phyloP scores from a whole-genome alignment of 2,888 invertebrate genomes.

The Diachrysia chrysitis region DNA sequence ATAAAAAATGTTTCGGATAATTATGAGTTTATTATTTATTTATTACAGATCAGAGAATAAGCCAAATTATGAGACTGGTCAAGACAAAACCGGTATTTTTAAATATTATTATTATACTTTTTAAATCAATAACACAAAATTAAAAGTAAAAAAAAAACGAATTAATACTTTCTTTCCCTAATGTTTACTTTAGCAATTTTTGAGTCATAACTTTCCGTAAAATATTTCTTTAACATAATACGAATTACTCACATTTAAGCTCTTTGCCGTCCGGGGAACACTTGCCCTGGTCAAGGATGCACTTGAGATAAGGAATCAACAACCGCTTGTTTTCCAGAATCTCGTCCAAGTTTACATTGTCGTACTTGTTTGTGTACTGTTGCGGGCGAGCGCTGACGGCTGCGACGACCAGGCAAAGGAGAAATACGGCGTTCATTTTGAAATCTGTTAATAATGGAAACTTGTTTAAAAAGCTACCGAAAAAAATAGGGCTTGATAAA shows the following conservation, averaged over 20 bases:
- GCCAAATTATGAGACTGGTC: too few species aligned
- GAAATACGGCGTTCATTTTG: conserved; percentile 66
- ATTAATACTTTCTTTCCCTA: too few species aligned
- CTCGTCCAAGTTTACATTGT: conserved; percentile 86
- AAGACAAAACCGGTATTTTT: too few species aligned
- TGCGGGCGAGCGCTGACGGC: conserved; percentile 59
- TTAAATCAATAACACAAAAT: too few species aligned
- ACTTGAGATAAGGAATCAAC: conserved; percentile 90
- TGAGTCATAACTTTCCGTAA: not conserved
- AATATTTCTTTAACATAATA: not conserved
- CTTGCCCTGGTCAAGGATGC: conserved; percentile 88
- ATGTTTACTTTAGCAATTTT: too few species aligned
- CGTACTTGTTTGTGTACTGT: conserved; percentile 75
- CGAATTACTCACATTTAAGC: conserved; percentile 90
- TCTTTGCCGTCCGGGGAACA: conserved; percentile 91
- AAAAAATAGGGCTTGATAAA: too few species aligned
- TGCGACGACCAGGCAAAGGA: conserved; percentile 67
- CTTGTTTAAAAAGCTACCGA: too few species aligned
- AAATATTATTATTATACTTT: too few species aligned
- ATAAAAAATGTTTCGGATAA: too few species aligned
- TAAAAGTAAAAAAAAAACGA: too few species aligned
- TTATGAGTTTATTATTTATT: too few species aligned
- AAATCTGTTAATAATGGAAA: conserved; percentile 17
- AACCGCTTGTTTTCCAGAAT: conserved; percentile 90
- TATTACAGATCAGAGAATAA: too few species aligned